A percentile compares a stretch with the other conserved stretches of the same genome.
Evolutionary conservation across 2,113 vertebrate species (phyloP).

Genomic region (Spheniscus mendiculus): DNA sequence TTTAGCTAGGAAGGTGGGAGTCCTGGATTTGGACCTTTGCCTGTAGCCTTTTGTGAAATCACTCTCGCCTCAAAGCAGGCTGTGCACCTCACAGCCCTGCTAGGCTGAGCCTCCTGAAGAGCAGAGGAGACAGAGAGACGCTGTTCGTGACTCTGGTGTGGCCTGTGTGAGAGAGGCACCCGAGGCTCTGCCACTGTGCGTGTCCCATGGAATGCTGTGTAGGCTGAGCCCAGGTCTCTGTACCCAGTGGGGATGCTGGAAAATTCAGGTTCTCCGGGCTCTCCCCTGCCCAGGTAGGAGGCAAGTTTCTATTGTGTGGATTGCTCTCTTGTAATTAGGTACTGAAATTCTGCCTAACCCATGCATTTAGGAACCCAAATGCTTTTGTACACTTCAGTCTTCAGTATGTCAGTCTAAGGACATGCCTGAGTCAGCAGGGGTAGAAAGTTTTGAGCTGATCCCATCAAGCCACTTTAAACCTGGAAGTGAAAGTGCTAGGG

Average conservation of each 20-base stretch:
- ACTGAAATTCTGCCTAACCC: neutral
- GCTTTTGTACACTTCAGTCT: neutral
- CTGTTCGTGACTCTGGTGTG: too few species aligned
- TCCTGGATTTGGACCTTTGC: neutral
- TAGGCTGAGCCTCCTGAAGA: neutral
- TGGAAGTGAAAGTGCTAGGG: neutral
- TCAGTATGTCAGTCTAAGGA: neutral
- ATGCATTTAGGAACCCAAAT: neutral
- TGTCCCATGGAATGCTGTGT: neutral
- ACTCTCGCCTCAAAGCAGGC: neutral
- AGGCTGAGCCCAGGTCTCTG: neutral
- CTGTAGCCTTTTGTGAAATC: neutral
- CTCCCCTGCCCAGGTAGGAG: neutral
- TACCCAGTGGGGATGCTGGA: neutral
- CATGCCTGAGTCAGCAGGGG: neutral
- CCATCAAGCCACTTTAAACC: neutral
- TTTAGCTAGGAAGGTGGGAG: neutral
- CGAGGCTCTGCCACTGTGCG: too few species aligned
- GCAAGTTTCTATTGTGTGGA: neutral
- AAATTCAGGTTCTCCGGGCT: neutral
- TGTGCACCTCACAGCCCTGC: neutral
- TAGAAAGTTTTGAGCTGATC: neutral
- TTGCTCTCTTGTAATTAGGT: neutral
- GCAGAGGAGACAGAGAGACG: neutral
- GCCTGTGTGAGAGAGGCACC: neutral